Conservation (phyloP, 2,797 vertebrate genomes). For the Sphaeramia orbicularis region DNA sequence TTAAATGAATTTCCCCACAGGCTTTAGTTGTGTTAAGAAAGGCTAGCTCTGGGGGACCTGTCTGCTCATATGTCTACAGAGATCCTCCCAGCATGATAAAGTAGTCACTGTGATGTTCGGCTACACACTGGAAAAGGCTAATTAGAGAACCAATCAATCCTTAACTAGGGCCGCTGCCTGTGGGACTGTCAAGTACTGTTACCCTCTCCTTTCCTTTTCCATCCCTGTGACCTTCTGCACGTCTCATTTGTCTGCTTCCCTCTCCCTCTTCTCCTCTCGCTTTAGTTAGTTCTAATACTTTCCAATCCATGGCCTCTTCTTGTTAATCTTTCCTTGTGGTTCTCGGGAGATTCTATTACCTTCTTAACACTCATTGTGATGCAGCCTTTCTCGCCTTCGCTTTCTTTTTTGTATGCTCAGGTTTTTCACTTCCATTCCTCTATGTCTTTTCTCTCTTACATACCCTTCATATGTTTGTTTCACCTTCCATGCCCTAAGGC, state of each 20-base stretch:
- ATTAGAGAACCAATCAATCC: slow-evolving; percentile 82
- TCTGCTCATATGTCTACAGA: slow-evolving; percentile 67
- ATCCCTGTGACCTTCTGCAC: slow-evolving; percentile 60
- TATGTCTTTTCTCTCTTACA: slow-evolving; percentile 25
- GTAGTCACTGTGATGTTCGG: slow-evolving; percentile 68
- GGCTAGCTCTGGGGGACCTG: slow-evolving; percentile 51
- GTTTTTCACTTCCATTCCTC: slow-evolving; percentile 30
- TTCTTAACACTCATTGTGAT: slow-evolving; percentile 56
- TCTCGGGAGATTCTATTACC: slow-evolving; percentile 58
- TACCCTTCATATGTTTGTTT: slow-evolving; percentile 66
- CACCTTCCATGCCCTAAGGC: slow-evolving; percentile 53
- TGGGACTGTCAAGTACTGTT: slow-evolving; percentile 73
- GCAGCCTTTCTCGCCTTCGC: slow-evolving; percentile 21
- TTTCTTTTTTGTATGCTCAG: slow-evolving; percentile 9
- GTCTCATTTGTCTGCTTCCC: slow-evolving; percentile 44
- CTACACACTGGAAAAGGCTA: slow-evolving; percentile 72
- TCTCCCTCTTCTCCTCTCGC: slow-evolving; percentile 29
- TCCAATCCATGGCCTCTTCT: slow-evolving; percentile 52
- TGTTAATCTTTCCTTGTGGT: slow-evolving; percentile 56
- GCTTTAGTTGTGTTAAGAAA: slow-evolving; percentile 52
- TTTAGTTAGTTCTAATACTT: slow-evolving; percentile 50
- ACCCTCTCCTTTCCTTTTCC: slow-evolving; percentile 49
- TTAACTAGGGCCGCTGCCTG: slow-evolving; percentile 65
- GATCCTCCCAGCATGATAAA: slow-evolving; percentile 73
- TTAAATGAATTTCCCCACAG: slow-evolving; percentile 6